These are phyloP conservation scores for Nothoprocta perdicaria DNA, from an alignment of 2,113 vertebrate species.

Conservation along the genomic window DNA sequence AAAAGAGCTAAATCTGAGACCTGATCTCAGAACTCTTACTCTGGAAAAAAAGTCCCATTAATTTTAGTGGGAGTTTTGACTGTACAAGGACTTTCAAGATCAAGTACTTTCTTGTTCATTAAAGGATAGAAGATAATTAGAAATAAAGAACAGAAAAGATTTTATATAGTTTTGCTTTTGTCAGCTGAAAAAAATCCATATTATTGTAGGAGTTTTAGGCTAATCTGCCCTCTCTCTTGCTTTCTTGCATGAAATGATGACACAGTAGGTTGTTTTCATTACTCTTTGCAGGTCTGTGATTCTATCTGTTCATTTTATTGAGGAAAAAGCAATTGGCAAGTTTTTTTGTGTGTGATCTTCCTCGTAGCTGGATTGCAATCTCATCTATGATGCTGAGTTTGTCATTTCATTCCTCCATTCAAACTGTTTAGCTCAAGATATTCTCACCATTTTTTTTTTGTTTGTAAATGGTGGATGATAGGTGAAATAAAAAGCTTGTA, in stretches of 20 bases:
- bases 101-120: conserved; percentile 59
- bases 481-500: conserved; percentile 47
- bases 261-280: conserved; percentile 65
- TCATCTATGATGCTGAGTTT: conserved; percentile 45
- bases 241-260: conserved; percentile 67
- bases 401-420: background rate
- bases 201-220: conserved; percentile 47
- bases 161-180: conserved; percentile 62
- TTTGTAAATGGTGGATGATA: conserved; percentile 27
- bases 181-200: conserved; percentile 68
- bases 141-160: conserved; percentile 58
- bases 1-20: conserved; percentile 24
- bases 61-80: conserved; percentile 61
- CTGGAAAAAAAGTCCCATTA: conserved; percentile 59
- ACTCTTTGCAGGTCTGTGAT: conserved; percentile 42
- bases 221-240: conserved; percentile 42
- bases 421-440: conserved; percentile 35
- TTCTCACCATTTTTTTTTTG: conserved; percentile 1
- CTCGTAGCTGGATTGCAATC: conserved; percentile 29
- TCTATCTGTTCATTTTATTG: conserved; percentile 60
- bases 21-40: conserved; percentile 34
- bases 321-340: conserved; percentile 40
- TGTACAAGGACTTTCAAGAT: conserved; percentile 59
- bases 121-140: conserved; percentile 68
- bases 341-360: background rate